Base-by-base conservation (phyloP, 2,888 invertebrate genomes). In the Halictus ligatus region DNA sequence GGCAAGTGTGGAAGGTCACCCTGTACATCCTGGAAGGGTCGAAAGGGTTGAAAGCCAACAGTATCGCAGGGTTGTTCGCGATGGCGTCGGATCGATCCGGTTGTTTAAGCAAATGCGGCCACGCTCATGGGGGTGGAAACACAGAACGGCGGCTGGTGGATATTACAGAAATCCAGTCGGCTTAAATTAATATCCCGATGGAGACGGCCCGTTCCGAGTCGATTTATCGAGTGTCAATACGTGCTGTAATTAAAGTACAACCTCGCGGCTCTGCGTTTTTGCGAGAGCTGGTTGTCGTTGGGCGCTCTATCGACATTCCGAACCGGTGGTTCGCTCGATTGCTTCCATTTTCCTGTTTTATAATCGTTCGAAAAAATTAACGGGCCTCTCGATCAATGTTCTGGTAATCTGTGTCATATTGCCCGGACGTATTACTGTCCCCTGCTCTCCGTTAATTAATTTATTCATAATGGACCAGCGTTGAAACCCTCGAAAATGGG, bases 141-240 rank as follows among this genome's bases (percentile, higher is more conserved):
- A n/a, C 54, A n/a, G 54, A 54, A 54, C 54, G 54, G 15, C 25
- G 60, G 25, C 35, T 29, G 73, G 77, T 8, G 60, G 43, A 69
- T 73, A 50, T 60, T 78, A 67, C 54, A 43, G 76, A 48, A 21
- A n/a, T 67, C 75, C 69, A 43, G 25, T 67, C 8, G 29, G 13
- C 48, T 75, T 78, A 58, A 82, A 76, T 76, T 76, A 83, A 80
- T 79, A 75, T 60, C 50, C 13, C 60, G 81, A 54, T 81, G 54
- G 64, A 40, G 58, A 25, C 60, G 40, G 80, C 43, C 8, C 35
- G 67, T 29, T 35, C 18, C 35, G 67, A 48, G 43, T 35, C 43
- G 50, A 58, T 46, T 71, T 73, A 73, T 73, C 82, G 82, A 67
- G 83, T 81, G 82, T 82, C 83, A 71, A 76, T 84, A 84, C 67